Evolutionary conservation across 2,888 invertebrate genomes (phyloP).

Genomic region (Aphodius granarius): DNA sequence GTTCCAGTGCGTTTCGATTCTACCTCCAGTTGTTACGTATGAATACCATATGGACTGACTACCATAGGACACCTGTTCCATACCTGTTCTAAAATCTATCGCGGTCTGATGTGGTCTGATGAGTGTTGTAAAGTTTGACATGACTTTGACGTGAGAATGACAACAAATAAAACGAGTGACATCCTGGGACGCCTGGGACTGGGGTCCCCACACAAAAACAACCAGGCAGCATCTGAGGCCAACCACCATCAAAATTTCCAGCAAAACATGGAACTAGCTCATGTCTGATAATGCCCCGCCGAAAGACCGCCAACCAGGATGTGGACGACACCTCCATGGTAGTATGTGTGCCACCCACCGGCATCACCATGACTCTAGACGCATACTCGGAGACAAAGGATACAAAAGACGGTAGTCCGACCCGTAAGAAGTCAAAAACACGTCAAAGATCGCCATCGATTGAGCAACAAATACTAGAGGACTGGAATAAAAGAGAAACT

Average conservation of each 20-base stretch:
- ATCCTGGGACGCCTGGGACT: not conserved
- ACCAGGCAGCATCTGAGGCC: not conserved
- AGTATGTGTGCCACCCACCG: not conserved
- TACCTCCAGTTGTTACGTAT: too few species aligned
- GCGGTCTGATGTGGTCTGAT: too few species aligned
- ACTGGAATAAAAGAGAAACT: slow-evolving; percentile 1
- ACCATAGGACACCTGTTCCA: too few species aligned
- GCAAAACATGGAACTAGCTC: not conserved
- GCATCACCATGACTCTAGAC: not conserved
- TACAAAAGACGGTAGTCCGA: not conserved
- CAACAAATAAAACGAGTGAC: not conserved
- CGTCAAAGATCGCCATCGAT: not conserved
- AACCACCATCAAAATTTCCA: not conserved
- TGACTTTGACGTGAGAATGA: not conserved
- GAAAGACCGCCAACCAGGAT: not conserved
- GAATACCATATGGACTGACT: too few species aligned
- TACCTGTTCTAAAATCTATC: too few species aligned
- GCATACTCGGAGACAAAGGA: not conserved
- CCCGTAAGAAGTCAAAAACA: not conserved
- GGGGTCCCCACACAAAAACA: not conserved
- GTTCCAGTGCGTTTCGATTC: too few species aligned
- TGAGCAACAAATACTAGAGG: not conserved
- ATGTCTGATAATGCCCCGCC: not conserved
- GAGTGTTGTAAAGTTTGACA: too few species aligned
- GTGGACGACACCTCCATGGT: not conserved